Evolutionary conservation across 2,888 invertebrate genomes (phyloP).

Genomic region (Lasioglossum lativentre): DNA sequence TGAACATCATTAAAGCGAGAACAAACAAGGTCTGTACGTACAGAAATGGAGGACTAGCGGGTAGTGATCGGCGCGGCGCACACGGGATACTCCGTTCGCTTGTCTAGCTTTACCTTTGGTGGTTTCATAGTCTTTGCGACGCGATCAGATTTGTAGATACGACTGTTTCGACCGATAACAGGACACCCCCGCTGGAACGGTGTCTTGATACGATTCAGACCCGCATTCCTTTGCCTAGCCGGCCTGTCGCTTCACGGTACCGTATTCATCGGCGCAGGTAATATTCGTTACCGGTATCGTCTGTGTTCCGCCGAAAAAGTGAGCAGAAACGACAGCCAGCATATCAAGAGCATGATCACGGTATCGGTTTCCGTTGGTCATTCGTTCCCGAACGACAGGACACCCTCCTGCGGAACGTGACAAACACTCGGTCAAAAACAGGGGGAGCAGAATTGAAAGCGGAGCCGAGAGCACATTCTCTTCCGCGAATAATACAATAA

Average conservation of each 20-base stretch:
- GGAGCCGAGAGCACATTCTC: constrained; percentile 2
- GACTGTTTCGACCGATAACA: neutral
- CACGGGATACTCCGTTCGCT: too few relatives aligned
- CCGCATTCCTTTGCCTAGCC: neutral
- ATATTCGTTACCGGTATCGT: neutral
- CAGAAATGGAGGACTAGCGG: too few relatives aligned
- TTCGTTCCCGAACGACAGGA: constrained; percentile 14
- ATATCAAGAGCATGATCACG: constrained; percentile 28
- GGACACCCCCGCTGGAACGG: neutral
- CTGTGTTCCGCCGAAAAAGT: neutral
- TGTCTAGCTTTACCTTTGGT: neutral
- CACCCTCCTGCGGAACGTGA: neutral
- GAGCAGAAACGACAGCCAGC: constrained; percentile 6
- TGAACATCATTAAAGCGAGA: too few relatives aligned
- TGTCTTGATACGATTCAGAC: neutral
- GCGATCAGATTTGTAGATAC: neutral
- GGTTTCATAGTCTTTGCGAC: neutral
- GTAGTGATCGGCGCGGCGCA: too few relatives aligned
- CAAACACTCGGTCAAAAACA: constrained; percentile 24
- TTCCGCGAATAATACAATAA: constrained; percentile 53
- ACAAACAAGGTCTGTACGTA: too few relatives aligned
- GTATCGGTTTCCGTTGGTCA: constrained; percentile 33
- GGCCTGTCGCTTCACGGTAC: neutral
- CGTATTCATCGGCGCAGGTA: neutral
- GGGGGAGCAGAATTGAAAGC: constrained; percentile 9